Conservation (phyloP, 2,888 invertebrate genomes). For the Netelia inedita region DNA sequence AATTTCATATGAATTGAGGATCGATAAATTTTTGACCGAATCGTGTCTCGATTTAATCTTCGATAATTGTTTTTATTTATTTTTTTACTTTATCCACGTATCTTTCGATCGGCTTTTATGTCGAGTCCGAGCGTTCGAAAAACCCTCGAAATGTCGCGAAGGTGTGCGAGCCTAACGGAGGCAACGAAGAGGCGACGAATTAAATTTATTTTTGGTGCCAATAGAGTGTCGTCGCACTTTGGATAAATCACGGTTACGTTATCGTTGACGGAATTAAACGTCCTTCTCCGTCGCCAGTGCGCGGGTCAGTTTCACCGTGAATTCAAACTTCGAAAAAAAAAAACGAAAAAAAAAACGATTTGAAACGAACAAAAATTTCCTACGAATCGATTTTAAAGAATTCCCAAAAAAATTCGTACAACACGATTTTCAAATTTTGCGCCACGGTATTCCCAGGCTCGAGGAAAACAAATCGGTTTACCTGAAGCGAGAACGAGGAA, state of each 20-base stretch:
- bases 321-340: constrained; percentile 19
- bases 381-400: no score
- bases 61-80: no score
- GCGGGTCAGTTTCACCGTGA: constrained; percentile 41
- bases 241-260: constrained; percentile 62
- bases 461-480: constrained; percentile 28
- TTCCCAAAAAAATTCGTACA: no score
- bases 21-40: background rate
- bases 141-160: constrained; percentile 20
- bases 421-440: no score
- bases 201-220: constrained; percentile 60
- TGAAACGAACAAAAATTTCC: background rate
- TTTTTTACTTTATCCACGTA: no score
- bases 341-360: constrained; percentile 20
- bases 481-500: constrained; percentile 63
- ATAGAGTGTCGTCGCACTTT: constrained; percentile 60
- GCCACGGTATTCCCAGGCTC: no score
- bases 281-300: constrained; percentile 44
- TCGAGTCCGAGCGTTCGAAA: background rate
- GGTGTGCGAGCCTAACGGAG: background rate
- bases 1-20: background rate
- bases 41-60: background rate
- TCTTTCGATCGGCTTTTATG: background rate
- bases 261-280: constrained; percentile 64
- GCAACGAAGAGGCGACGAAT: constrained; percentile 11